These are phyloP conservation scores for Dryococelus australis DNA, from an alignment of 2,888 invertebrate genomes.

Conservation along the genomic window DNA sequence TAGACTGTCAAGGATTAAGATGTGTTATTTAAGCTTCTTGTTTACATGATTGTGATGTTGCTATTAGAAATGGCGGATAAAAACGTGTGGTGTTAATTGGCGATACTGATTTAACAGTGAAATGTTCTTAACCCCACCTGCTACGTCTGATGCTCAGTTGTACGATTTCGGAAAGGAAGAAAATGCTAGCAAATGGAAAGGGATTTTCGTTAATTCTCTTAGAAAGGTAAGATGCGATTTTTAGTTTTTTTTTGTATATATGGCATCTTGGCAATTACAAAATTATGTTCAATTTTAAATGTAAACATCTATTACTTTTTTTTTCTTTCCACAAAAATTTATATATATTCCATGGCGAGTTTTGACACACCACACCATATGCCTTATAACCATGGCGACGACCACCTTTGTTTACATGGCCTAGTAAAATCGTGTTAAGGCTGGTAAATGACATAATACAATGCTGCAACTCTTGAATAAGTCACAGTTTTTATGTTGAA, in stretches of 20 bases:
- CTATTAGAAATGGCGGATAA: conserved; percentile 46
- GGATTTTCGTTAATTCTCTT: conserved; percentile 85
- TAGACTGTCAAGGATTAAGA: neutral
- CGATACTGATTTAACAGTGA: conserved; percentile 39
- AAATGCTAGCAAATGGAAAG: conserved; percentile 91
- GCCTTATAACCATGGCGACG: too few relatives aligned
- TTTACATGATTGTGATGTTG: neutral
- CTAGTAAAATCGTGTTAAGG: too few relatives aligned
- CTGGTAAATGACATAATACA: too few relatives aligned
- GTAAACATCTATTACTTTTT: too few relatives aligned
- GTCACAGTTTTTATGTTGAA: too few relatives aligned
- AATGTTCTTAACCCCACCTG: conserved; percentile 49
- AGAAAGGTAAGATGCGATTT: conserved; percentile 72
- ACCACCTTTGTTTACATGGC: too few relatives aligned
- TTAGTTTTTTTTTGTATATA: neutral
- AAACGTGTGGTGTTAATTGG: conserved; percentile 41
- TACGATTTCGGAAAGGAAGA: conserved; percentile 91
- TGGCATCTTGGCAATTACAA: too few relatives aligned
- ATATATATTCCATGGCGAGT: too few relatives aligned
- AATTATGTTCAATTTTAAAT: too few relatives aligned
- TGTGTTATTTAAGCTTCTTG: neutral
- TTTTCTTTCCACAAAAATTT: too few relatives aligned
- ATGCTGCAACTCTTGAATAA: too few relatives aligned
- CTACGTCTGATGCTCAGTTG: conserved; percentile 49
- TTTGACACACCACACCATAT: too few relatives aligned